Conservation (phyloP, 2,888 invertebrate species). For the Scelioninae gen. 2 region DNA sequence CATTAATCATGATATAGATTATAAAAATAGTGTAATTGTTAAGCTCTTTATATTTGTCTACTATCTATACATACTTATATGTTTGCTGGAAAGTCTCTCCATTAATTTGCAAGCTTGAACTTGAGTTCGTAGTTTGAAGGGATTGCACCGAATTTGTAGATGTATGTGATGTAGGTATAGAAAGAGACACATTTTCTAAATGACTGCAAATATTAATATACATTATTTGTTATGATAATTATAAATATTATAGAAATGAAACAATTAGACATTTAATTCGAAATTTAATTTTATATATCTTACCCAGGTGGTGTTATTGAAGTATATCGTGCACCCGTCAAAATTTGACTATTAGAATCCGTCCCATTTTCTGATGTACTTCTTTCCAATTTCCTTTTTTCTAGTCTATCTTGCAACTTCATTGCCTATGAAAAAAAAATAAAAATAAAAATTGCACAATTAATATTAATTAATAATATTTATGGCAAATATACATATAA, state of each 20-base stretch:
- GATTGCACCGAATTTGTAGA: slow-evolving; percentile 66
- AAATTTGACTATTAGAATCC: slow-evolving; percentile 68
- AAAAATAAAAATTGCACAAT: neutral
- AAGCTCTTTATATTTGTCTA: no score
- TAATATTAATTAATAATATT: neutral
- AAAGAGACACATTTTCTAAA: slow-evolving; percentile 67
- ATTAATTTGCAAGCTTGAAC: slow-evolving; percentile 40
- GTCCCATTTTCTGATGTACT: slow-evolving; percentile 73
- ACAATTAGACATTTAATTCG: no score
- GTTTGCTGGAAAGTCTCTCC: slow-evolving; percentile 81
- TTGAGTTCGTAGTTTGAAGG: slow-evolving; percentile 64
- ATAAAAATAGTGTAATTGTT: no score
- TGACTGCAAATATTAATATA: slow-evolving; percentile 67
- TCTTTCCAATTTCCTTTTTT: slow-evolving; percentile 72
- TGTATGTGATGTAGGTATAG: slow-evolving; percentile 62
- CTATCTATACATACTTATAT: slow-evolving; percentile 82
- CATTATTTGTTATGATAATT: neutral
- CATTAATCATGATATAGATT: no score
- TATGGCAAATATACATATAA: neutral
- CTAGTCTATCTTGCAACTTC: slow-evolving; percentile 72
- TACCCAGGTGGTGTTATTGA: slow-evolving; percentile 72
- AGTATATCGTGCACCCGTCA: slow-evolving; percentile 67
- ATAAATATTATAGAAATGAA: no score
- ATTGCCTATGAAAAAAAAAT: slow-evolving; percentile 65
- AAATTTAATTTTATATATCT: no score